phyloP scores from a whole-genome alignment of 2,888 invertebrate genomes.

The Brachyptera risi region DNA sequence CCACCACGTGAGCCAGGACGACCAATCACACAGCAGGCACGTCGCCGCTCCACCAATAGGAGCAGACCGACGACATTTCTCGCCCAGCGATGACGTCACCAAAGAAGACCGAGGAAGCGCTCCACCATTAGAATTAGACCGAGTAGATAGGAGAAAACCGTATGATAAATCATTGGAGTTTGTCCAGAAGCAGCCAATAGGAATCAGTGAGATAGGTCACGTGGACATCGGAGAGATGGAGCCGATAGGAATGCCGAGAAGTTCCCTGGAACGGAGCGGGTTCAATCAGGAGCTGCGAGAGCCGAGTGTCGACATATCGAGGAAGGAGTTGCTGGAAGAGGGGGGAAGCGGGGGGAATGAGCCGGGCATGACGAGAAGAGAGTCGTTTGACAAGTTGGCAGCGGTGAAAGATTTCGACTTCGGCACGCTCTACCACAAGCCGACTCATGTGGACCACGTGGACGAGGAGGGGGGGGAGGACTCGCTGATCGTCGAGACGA shows the following conservation, averaged over 20 bases:
- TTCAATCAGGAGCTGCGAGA: background rate
- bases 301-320: background rate
- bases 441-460: background rate
- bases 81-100: background rate
- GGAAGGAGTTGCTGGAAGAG: background rate
- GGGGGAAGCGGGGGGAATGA: background rate
- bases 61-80: background rate
- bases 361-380: background rate
- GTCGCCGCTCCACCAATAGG: background rate
- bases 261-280: no score
- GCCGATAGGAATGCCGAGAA: conserved; percentile 2
- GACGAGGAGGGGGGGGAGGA: conserved; percentile 43
- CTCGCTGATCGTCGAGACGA: conserved; percentile 70
- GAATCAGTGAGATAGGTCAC: background rate
- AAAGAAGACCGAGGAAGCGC: background rate
- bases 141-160: background rate
- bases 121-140: background rate
- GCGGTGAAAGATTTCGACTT: background rate
- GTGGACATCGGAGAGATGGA: background rate
- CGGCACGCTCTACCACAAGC: background rate
- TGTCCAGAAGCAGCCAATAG: background rate
- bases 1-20: background rate
- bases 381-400: background rate
- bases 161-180: background rate
- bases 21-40: background rate